These are phyloP conservation scores for Xenopus borealis DNA, from an alignment of 2,113 vertebrate genomes.

Conservation along the genomic window DNA sequence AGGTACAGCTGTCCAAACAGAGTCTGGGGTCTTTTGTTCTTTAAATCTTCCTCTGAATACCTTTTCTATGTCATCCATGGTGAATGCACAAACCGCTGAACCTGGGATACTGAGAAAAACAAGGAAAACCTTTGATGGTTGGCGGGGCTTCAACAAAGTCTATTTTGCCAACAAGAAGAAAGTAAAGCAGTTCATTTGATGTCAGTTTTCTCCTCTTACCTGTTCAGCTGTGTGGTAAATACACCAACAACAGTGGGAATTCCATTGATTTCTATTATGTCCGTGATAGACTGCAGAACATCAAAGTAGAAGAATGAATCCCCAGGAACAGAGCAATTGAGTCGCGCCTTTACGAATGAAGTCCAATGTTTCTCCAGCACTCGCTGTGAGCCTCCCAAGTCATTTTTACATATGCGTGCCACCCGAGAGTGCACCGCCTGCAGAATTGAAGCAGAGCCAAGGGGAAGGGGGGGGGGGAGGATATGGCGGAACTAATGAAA, in stretches of 20 bases:
- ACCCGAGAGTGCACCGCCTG: slow-evolving; percentile 96
- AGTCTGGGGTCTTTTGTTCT: slow-evolving; percentile 94
- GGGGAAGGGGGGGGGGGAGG: background rate
- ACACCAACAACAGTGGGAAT: slow-evolving; percentile 86
- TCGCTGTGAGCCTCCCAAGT: slow-evolving; percentile 94
- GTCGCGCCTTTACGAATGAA: slow-evolving; percentile 91
- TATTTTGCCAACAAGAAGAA: slow-evolving; percentile 2
- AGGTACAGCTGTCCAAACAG: slow-evolving; percentile 93
- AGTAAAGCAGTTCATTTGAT: slow-evolving; percentile 14
- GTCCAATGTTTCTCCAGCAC: slow-evolving; percentile 98
- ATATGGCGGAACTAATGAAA: slow-evolving; percentile 12
- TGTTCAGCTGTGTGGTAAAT: slow-evolving; percentile 97
- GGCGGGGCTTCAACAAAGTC: slow-evolving; percentile 12
- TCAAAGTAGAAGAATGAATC: slow-evolving; percentile 99
- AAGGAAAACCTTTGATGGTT: slow-evolving; percentile 34
- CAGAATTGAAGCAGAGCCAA: background rate
- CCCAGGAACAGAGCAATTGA: slow-evolving; percentile 94
- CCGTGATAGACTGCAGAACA: slow-evolving; percentile 92
- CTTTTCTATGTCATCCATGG: slow-evolving; percentile 94
- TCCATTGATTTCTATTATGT: slow-evolving; percentile 89
- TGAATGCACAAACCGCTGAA: slow-evolving; percentile 94
- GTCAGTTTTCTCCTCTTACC: slow-evolving; percentile 67
- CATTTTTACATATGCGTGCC: slow-evolving; percentile 96
- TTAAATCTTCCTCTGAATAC: slow-evolving; percentile 93
- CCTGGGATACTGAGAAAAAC: slow-evolving; percentile 83